Conservation (phyloP, 2,113 vertebrate species). For the Hyperoodon ampullatus region DNA sequence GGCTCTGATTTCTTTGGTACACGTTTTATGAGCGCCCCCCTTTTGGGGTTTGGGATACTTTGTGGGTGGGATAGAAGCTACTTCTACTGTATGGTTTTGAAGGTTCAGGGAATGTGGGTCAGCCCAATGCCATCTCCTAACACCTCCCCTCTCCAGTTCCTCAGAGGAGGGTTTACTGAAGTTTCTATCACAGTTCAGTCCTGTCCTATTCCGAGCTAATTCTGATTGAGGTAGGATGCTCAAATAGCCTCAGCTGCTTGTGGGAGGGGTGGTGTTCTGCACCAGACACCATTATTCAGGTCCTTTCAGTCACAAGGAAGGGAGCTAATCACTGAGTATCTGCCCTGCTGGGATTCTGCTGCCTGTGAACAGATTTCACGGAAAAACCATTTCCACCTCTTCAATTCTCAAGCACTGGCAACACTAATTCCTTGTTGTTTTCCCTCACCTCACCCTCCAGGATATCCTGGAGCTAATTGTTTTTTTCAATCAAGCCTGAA, state of each 20-base stretch:
- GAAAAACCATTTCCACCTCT: background rate
- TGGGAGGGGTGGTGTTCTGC: background rate
- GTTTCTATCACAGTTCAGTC: background rate
- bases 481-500: background rate
- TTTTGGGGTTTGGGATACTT: background rate
- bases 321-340: background rate
- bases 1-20: background rate
- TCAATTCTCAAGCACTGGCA: background rate
- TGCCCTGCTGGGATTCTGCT: background rate
- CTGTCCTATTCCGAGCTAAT: background rate
- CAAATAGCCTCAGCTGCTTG: background rate
- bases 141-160: background rate
- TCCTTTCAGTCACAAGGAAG: background rate
- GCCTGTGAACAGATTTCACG: background rate
- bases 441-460: background rate
- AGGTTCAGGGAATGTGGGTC: background rate
- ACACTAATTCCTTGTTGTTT: background rate
- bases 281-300: background rate
- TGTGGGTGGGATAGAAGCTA: background rate
- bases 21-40: background rate
- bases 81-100: background rate
- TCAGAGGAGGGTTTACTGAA: background rate
- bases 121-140: background rate
- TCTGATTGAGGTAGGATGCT: background rate
- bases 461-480: background rate